A percentile compares a stretch with the other conserved stretches of the same genome.
Conservation (phyloP, 2,113 vertebrate species). For the Brienomyrus brachyistius region DNA sequence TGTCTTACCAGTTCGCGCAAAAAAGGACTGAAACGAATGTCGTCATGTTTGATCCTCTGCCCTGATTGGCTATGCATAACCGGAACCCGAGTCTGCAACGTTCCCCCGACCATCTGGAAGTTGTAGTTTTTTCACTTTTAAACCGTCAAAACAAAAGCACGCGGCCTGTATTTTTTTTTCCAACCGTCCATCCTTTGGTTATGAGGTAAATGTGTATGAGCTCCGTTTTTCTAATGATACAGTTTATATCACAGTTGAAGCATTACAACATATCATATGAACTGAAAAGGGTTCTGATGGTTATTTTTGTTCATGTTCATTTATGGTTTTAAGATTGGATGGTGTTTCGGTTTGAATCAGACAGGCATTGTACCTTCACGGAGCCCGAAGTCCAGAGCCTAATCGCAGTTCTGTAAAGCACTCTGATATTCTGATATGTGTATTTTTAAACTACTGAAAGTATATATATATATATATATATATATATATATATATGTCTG, state of each 20-base stretch:
- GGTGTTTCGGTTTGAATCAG: not conserved
- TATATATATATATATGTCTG: not conserved
- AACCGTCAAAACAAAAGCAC: not conserved
- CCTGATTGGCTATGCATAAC: slow-evolving; percentile 35
- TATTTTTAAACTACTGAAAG: not conserved
- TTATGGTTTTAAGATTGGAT: not conserved
- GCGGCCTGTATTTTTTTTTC: not conserved
- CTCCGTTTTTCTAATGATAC: not conserved
- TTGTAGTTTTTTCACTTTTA: slow-evolving; percentile 41
- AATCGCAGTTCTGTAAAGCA: not conserved
- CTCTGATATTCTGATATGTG: not conserved
- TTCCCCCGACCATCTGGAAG: slow-evolving; percentile 21
- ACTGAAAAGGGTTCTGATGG: not conserved
- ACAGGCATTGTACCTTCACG: not conserved
- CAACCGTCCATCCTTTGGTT: not conserved
- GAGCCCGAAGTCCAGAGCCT: no score
- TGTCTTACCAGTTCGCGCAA: slow-evolving; percentile 31
- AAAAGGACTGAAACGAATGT: slow-evolving; percentile 41
- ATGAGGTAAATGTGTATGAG: not conserved
- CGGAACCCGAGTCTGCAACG: not conserved
- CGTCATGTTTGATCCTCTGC: slow-evolving; percentile 35
- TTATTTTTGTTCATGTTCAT: not conserved
- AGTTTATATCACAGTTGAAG: not conserved
- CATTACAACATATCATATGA: not conserved
- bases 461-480: no score